Evolutionary conservation across 2,797 vertebrate species (phyloP), one percentile per base, ranked within the genome.

Genomic region (Acomys russatus): DNA sequence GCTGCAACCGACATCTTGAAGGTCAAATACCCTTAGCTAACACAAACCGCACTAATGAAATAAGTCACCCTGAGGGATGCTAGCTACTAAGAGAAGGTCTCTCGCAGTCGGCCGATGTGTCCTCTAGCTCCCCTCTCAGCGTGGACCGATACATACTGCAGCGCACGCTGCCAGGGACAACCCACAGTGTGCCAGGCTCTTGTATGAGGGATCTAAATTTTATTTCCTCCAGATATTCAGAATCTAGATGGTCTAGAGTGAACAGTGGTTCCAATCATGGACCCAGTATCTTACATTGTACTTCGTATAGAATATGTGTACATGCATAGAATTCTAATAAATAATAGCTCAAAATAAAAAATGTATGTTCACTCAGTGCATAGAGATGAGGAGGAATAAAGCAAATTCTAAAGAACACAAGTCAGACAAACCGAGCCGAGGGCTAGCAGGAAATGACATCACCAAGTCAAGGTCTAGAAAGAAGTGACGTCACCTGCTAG

Each of bases 61-160:
- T 97, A 97, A 98, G 97, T 98, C 95, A 96, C 82, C 84, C 85
- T 97, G 90, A 97, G 92, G 95, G 94, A 94, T 94, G 9, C 12
- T 15, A 51, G 3, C 63, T 33, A 25, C 28, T 22, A 49, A 49
- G 82, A 84, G 25, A 66, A 3, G 15, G 12, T 33, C 38, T 38
- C 59, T 17, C 9, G 20, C 49, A 61, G 17, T 66, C 20, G 9
- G 33, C 10, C 83, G 91, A 94, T 92, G 93, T 44, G 94, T 97
- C 70, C 71, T 63, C 23, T 66, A 71, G 90, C 97, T 92, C 85
- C 82, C 96, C 95, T 97, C 93, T 96, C 82, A 97, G 66, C 10
- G 35, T 35, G 82, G 90, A 97, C 91, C 92, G 0, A 98, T 96
- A 91, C 11, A 59, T 1, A 73, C 78, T 77, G 56, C 82, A 88